A percentile compares a stretch with the other conserved stretches of the same genome.
Conservation (phyloP, 2,113 vertebrate genomes). For the Phalacrocorax pelagicus region DNA sequence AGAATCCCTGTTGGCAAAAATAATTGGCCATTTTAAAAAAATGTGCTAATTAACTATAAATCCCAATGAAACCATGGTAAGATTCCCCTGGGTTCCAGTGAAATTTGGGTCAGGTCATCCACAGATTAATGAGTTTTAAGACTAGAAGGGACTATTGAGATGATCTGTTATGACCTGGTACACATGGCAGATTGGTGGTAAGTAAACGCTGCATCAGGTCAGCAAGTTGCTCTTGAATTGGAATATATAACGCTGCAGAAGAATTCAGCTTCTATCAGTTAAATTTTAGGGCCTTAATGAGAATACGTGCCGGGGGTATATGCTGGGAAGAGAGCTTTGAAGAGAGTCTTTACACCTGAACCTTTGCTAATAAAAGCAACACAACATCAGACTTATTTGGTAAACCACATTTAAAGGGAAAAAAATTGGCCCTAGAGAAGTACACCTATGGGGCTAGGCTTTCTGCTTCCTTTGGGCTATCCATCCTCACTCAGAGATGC, state of each 20-base stretch:
- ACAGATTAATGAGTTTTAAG: not conserved
- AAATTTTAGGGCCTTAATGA: not conserved
- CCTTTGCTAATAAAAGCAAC: not conserved
- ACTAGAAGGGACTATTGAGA: not conserved
- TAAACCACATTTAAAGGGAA: not conserved
- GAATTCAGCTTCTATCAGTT: not conserved
- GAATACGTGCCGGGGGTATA: not conserved
- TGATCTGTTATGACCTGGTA: not conserved
- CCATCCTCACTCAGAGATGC: not conserved
- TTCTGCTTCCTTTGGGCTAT: not conserved
- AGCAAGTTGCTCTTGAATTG: not conserved
- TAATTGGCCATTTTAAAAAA: not conserved
- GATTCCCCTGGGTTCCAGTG: not conserved
- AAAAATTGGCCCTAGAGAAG: not conserved
- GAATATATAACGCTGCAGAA: not conserved
- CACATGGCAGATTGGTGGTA: not conserved
- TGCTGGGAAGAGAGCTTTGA: not conserved
- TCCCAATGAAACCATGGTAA: not conserved
- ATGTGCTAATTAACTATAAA: not conserved
- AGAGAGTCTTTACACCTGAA: not conserved
- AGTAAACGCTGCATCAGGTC: not conserved
- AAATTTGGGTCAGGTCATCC: not conserved
- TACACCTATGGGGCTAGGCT: fast-evolving
- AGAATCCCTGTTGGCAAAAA: not conserved
- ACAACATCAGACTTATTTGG: not conserved